Evolutionary conservation across 2,113 vertebrate genomes (phyloP).

Genomic region (Stictonetta naevosa): DNA sequence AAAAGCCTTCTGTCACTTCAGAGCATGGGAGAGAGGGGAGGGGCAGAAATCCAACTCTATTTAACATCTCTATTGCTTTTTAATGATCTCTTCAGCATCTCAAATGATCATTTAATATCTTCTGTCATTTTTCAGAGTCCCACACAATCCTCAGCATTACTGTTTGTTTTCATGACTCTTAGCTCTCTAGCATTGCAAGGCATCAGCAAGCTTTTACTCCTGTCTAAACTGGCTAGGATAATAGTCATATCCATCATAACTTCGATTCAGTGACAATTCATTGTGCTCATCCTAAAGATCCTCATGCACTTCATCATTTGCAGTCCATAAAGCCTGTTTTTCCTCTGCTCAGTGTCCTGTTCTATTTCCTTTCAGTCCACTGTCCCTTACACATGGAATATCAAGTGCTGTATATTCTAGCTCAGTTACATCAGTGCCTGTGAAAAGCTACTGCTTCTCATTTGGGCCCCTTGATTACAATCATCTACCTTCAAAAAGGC

Average conservation of each 20-base stretch:
- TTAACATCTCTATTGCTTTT: slow-evolving; percentile 40
- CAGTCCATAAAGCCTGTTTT: not conserved
- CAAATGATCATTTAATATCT: slow-evolving; percentile 49
- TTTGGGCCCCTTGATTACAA: not conserved
- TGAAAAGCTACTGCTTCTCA: not conserved
- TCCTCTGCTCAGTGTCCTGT: not conserved
- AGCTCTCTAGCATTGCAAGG: not conserved
- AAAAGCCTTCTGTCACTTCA: slow-evolving; percentile 31
- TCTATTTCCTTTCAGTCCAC: not conserved
- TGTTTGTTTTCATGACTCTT: slow-evolving; percentile 3
- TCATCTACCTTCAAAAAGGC: not conserved
- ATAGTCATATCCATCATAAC: not conserved
- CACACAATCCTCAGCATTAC: not conserved
- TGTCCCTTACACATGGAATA: not conserved
- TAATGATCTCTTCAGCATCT: slow-evolving; percentile 22
- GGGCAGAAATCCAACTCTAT: slow-evolving; percentile 28
- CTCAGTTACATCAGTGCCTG: not conserved
- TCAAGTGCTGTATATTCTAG: not conserved
- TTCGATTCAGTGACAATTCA: not conserved
- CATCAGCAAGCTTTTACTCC: slow-evolving; percentile 20
- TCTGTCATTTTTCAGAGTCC: slow-evolving; percentile 27
- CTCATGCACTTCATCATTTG: not conserved
- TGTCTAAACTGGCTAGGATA: not conserved
- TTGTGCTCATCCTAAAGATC: not conserved
- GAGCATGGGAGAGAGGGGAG: not conserved